Conservation (phyloP, 2,113 vertebrate genomes). For the Mormyrus iriodes region DNA sequence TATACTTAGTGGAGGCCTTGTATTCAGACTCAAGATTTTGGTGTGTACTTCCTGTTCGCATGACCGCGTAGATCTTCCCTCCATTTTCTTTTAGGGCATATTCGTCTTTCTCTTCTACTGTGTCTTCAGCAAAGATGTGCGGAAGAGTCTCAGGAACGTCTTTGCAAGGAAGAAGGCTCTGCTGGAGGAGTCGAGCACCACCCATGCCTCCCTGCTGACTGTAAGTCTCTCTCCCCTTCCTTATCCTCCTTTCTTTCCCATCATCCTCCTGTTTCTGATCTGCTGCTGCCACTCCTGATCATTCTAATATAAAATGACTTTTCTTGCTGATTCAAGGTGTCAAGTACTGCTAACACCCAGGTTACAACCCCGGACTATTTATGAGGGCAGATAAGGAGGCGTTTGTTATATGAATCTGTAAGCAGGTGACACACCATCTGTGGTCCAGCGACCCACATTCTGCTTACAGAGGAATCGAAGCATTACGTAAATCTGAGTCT, state of each 20-base stretch:
- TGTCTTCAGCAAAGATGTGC: constrained; percentile 71
- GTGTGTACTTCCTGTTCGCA: not conserved
- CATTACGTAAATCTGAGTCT: no score
- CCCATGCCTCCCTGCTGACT: constrained; percentile 70
- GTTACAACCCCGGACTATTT: not conserved
- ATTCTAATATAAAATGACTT: not conserved
- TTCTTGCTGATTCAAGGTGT: not conserved
- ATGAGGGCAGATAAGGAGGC: no score
- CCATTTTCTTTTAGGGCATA: constrained; percentile 58
- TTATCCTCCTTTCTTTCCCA: not conserved
- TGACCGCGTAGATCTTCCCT: not conserved
- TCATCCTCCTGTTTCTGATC: not conserved
- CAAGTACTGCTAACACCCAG: not conserved
- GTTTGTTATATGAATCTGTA: no score
- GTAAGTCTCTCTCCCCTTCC: constrained; percentile 46
- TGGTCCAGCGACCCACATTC: no score
- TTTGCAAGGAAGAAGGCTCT: constrained; percentile 67
- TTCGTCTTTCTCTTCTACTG: constrained; percentile 80
- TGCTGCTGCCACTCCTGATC: not conserved
- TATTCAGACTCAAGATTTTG: not conserved
- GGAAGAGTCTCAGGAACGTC: constrained; percentile 67
- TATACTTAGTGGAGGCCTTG: no score
- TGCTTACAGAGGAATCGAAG: no score
- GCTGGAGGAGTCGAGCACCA: constrained; percentile 64
- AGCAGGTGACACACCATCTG: no score